Evolutionary conservation across 2,888 invertebrate species (phyloP).

Genomic region (Cancer borealis): DNA sequence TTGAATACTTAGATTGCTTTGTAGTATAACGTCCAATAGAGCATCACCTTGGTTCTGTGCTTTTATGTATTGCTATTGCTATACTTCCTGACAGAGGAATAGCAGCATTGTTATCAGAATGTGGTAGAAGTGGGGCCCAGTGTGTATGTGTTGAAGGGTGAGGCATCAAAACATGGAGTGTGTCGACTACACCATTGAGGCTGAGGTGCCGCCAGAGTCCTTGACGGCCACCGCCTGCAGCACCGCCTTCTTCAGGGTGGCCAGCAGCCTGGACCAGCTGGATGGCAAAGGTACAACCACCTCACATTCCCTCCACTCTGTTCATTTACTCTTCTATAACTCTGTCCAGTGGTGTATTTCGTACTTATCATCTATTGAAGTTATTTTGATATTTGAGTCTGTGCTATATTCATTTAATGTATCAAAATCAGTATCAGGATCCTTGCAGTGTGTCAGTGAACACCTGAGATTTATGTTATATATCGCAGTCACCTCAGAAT

Average conservation of each 20-base stretch:
- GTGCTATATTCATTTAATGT: not conserved
- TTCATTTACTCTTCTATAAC: not conserved
- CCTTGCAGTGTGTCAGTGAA: not conserved
- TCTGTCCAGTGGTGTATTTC: not conserved
- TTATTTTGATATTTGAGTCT: not conserved
- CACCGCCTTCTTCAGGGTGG: constrained; percentile 54
- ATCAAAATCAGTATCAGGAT: not conserved
- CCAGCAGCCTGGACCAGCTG: constrained; percentile 49
- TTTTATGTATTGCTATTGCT: not conserved
- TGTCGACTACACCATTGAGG: not conserved
- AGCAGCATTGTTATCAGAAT: not conserved
- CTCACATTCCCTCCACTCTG: not conserved
- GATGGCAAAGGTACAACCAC: constrained; percentile 29
- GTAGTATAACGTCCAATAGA: not conserved
- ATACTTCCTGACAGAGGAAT: not conserved
- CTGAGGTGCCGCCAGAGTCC: constrained; percentile 35
- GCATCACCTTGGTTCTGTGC: not conserved
- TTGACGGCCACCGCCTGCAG: constrained; percentile 5
- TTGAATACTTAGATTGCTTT: not conserved
- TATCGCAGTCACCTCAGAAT: not conserved
- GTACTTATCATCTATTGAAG: not conserved
- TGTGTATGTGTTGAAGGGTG: not conserved
- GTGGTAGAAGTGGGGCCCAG: not conserved
- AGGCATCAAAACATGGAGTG: constrained; percentile 52
- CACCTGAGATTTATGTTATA: not conserved